Evolutionary conservation across 92 coral and sea anemone genomes (phyloP).

Genomic region (Metridium senile): DNA sequence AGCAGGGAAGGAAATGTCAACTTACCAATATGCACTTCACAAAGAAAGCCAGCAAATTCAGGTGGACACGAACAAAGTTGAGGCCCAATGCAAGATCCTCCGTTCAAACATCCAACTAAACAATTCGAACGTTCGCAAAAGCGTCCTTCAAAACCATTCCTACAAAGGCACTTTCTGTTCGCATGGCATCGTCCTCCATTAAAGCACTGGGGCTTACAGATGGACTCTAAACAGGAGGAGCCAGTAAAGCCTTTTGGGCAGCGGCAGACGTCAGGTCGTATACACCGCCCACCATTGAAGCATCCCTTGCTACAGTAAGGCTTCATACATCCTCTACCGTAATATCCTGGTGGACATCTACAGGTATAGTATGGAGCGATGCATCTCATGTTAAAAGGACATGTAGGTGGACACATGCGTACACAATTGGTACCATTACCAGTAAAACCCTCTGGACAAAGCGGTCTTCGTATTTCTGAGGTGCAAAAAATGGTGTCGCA

Average conservation of each 20-base stretch:
- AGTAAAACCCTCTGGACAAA: slow-evolving; percentile 72
- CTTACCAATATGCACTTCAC: slow-evolving; percentile 75
- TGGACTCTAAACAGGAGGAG: slow-evolving; percentile 58
- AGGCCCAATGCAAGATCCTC: slow-evolving; percentile 86
- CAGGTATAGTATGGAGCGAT: slow-evolving; percentile 65
- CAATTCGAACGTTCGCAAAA: slow-evolving; percentile 72
- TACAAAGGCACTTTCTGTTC: slow-evolving; percentile 78
- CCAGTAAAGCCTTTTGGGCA: slow-evolving; percentile 77
- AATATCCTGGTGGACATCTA: slow-evolving; percentile 78
- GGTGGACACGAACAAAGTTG: slow-evolving; percentile 68
- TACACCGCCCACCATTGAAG: slow-evolving; percentile 82
- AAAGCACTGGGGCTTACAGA: slow-evolving; percentile 66
- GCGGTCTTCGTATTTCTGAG: not conserved
- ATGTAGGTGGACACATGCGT: slow-evolving; percentile 55
- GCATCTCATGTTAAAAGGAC: slow-evolving; percentile 84
- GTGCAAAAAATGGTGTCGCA: too few species aligned
- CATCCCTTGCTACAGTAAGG: slow-evolving; percentile 79
- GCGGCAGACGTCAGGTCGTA: slow-evolving; percentile 64
- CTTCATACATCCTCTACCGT: slow-evolving; percentile 73
- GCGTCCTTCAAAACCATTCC: slow-evolving; percentile 70
- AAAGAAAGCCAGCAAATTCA: slow-evolving; percentile 76
- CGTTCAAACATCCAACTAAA: slow-evolving; percentile 74
- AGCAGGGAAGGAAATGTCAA: too few species aligned
- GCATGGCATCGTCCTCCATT: slow-evolving; percentile 80
- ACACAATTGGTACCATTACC: slow-evolving; percentile 67